phyloP scores from a whole-genome alignment of 2,888 invertebrate genomes.

The Congeria kusceri region DNA sequence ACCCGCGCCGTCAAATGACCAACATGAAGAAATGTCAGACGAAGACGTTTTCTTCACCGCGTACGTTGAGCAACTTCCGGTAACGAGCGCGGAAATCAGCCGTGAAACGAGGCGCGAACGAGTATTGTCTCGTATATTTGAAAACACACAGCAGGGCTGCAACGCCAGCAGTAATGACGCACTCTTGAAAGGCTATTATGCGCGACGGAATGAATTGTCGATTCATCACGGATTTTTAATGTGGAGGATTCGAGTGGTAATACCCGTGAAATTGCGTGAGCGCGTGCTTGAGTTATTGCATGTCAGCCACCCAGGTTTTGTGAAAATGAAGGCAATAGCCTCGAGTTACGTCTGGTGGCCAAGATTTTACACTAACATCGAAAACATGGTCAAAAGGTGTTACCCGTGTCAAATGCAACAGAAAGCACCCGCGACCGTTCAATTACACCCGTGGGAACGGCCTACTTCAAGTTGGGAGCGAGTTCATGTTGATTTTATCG shows the following conservation, averaged over 20 bases:
- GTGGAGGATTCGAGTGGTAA: slow-evolving; percentile 56
- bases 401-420: slow-evolving; percentile 35
- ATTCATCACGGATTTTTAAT: slow-evolving; percentile 45
- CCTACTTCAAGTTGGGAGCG: slow-evolving; percentile 62
- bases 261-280: slow-evolving; percentile 41
- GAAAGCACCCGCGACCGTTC: slow-evolving; percentile 56
- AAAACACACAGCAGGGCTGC: slow-evolving; percentile 29
- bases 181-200: slow-evolving; percentile 33
- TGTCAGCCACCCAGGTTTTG: slow-evolving; percentile 71
- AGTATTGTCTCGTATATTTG: slow-evolving; percentile 37
- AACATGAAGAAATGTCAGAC: neutral
- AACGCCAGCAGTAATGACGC: slow-evolving; percentile 3
- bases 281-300: slow-evolving; percentile 67
- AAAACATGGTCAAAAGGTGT: slow-evolving; percentile 62
- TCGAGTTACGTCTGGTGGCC: slow-evolving; percentile 77
- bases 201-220: slow-evolving; percentile 28
- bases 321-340: slow-evolving; percentile 67
- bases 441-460: slow-evolving; percentile 73
- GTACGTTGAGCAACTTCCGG: slow-evolving; percentile 45
- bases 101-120: slow-evolving; percentile 46
- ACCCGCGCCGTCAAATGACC: slow-evolving; percentile 27
- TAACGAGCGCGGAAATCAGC: slow-evolving; percentile 40
- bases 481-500: slow-evolving; percentile 67
- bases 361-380: slow-evolving; percentile 61
- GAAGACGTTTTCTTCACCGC: slow-evolving; percentile 38